These are phyloP conservation scores for Drosophila albomicans DNA, from an alignment of 1,140 invertebrate genomes.

Conservation along the genomic window DNA sequence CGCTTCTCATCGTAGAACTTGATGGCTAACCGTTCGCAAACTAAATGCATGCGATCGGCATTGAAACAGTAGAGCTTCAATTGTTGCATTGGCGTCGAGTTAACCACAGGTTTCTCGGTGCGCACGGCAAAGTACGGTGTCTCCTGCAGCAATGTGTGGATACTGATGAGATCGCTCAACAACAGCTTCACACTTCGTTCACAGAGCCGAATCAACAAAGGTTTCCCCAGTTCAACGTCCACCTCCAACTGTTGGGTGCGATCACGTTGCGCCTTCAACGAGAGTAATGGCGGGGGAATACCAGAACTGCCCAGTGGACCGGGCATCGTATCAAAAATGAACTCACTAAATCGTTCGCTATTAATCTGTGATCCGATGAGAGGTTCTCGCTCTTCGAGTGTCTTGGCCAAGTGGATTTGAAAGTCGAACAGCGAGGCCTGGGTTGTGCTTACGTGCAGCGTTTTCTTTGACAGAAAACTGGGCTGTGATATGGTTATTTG, in stretches of 20 bases:
- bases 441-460: conserved; percentile 44
- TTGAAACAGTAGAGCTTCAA: conserved; percentile 65
- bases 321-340: conserved; percentile 69
- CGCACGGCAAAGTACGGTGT: conserved; percentile 60
- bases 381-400: background rate
- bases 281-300: conserved; percentile 71
- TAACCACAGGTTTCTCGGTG: conserved; percentile 49
- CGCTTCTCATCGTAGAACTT: conserved; percentile 85
- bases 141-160: conserved; percentile 59
- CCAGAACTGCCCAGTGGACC: conserved; percentile 67
- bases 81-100: conserved; percentile 57
- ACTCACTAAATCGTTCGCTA: conserved; percentile 39
- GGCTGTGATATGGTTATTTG: conserved; percentile 72
- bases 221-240: conserved; percentile 65
- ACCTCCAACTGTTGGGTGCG: conserved; percentile 61
- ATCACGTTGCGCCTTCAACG: conserved; percentile 55
- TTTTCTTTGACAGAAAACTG: conserved; percentile 72
- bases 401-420: conserved; percentile 47
- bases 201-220: conserved; percentile 60
- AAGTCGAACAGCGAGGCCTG: conserved; percentile 77
- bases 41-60: conserved; percentile 85
- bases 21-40: conserved; percentile 86
- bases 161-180: conserved; percentile 47
- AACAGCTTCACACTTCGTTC: conserved; percentile 56
- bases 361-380: background rate